Percentiles rank a stretch among this genome's conserved stretches.
These are phyloP conservation scores for Hirtodrosophila trivittata DNA, from an alignment of 2,888 invertebrate genomes.

Conservation along the genomic window DNA sequence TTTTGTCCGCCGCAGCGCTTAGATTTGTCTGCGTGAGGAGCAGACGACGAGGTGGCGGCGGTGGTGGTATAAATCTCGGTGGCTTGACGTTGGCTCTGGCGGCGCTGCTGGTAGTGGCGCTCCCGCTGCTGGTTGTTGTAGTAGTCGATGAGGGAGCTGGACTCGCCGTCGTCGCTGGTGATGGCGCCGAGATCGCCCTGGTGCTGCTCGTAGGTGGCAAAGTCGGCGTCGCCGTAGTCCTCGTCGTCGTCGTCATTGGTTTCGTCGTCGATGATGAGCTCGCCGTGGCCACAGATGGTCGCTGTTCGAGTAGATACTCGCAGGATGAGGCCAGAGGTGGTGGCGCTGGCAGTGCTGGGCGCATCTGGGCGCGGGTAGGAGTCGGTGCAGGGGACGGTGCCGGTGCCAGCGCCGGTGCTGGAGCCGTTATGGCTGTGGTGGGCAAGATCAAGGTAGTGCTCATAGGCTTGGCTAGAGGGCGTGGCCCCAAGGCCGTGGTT, in stretches of 20 bases:
- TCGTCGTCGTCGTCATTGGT: constrained; percentile 80
- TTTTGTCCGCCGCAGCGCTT: constrained; percentile 64
- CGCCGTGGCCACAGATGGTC: constrained; percentile 55
- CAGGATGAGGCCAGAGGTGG: constrained; percentile 76
- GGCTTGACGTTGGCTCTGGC: constrained; percentile 71
- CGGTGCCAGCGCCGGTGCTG: neutral
- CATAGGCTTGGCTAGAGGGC: constrained; percentile 65
- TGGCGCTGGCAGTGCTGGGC: constrained; percentile 32
- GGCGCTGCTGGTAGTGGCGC: constrained; percentile 84
- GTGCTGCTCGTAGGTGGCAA: constrained; percentile 73
- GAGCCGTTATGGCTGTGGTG: constrained; percentile 63
- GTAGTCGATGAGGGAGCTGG: constrained; percentile 86
- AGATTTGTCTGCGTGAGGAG: constrained; percentile 82
- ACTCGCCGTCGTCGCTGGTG: constrained; percentile 83
- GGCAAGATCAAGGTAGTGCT: constrained; percentile 65
- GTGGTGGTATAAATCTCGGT: constrained; percentile 82
- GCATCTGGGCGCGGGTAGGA: constrained; percentile 3
- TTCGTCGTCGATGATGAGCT: constrained; percentile 51
- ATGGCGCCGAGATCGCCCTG: constrained; percentile 53
- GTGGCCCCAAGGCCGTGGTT: constrained; percentile 61
- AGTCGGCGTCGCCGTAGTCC: constrained; percentile 83
- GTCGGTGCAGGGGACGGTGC: constrained; percentile 16
- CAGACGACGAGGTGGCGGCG: constrained; percentile 83
- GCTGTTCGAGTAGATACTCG: constrained; percentile 83
- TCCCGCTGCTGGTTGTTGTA: constrained; percentile 86